Conservation (phyloP, 2,113 vertebrate species). For the Elephantulus edwardii region DNA sequence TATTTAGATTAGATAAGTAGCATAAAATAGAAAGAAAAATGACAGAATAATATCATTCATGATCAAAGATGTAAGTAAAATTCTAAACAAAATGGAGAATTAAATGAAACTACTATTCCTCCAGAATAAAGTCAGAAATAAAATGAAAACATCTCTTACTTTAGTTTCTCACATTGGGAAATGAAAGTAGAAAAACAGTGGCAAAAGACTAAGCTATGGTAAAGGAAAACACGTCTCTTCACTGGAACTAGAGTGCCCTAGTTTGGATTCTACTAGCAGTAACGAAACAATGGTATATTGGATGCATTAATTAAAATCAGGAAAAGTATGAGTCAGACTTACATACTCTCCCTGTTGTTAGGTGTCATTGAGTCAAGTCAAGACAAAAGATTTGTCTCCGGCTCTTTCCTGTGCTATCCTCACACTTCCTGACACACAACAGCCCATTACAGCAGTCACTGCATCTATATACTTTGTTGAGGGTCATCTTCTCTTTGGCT, state of each 20-base stretch:
- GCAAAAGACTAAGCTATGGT: constrained; percentile 10
- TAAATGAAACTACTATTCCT: constrained; percentile 15
- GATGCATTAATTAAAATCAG: too few relatives aligned
- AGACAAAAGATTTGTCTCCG: too few relatives aligned
- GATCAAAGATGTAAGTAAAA: constrained; percentile 1
- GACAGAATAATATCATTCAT: neutral
- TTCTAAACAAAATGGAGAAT: constrained; percentile 1
- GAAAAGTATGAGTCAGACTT: too few relatives aligned
- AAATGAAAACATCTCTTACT: neutral
- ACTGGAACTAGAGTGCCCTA: neutral
- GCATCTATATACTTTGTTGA: too few relatives aligned
- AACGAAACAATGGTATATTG: too few relatives aligned
- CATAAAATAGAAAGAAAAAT: neutral
- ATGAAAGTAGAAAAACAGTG: neutral
- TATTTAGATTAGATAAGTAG: neutral
- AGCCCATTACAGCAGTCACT: too few relatives aligned
- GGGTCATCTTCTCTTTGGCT: too few relatives aligned
- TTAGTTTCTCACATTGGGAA: constrained; percentile 19
- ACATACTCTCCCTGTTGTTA: too few relatives aligned
- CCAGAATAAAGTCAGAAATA: neutral
- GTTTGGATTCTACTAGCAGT: neutral
- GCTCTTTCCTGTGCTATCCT: too few relatives aligned
- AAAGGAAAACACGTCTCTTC: neutral
- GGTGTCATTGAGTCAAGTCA: too few relatives aligned
- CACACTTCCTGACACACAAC: too few relatives aligned